Evolutionary conservation across 2,113 vertebrate genomes (phyloP).

Genomic region (Crotalus helleri): DNA sequence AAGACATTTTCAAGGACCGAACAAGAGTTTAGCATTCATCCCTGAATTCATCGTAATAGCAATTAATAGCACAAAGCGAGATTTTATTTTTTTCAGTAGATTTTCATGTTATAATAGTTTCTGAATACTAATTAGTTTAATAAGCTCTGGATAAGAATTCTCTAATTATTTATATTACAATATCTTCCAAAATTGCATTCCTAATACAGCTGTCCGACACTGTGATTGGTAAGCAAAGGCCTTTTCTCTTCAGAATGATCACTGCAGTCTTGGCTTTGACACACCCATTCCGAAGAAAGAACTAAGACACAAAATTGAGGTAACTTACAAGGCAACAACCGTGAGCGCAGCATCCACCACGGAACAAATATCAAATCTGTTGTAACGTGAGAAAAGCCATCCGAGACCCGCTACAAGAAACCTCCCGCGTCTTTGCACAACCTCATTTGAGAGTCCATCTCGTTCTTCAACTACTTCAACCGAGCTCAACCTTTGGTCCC

Average conservation of each 20-base stretch:
- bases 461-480: background rate
- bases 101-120: background rate
- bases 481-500: background rate
- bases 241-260: background rate
- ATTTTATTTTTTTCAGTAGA: background rate
- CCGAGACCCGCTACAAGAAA: background rate
- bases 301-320: background rate
- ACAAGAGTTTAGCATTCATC: background rate
- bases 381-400: no score
- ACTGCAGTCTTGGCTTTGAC: background rate
- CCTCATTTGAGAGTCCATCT: background rate
- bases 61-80: background rate
- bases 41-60: background rate
- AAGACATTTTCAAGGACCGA: background rate
- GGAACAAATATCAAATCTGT: background rate
- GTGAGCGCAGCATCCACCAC: background rate
- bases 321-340: slow-evolving; percentile 1
- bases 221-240: background rate
- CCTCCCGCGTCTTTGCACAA: background rate
- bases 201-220: background rate
- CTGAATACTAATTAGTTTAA: background rate
- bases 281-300: background rate
- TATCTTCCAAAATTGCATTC: background rate
- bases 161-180: background rate
- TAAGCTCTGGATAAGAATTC: background rate